Base-by-base conservation (phyloP, 2,888 invertebrate genomes). In the Pterostichus niger region DNA sequence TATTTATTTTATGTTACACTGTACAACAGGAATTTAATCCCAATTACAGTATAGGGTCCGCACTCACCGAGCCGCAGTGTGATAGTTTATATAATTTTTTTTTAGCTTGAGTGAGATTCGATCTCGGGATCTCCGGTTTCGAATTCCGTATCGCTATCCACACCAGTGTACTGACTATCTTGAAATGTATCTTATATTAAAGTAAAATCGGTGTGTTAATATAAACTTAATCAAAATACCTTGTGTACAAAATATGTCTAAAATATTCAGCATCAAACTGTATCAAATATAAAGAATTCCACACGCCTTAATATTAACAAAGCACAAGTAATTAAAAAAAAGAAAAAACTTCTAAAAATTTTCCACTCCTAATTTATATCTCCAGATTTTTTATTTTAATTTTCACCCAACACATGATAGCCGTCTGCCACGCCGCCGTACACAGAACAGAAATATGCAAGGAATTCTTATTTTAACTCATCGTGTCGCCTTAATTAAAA, bases 381-480 rank as follows among this genome's bases (percentile, higher is more conserved):
- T 75, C 82, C 75, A 61, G 82, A 82, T 75, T 75, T 82, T 82
- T 82, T 56, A 59, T 82, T 82, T 73, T 82, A 82, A 75, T 82
- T 82, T 75, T 59, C 75, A 71, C 73, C 10, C 73, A 73, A 82
- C 59, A 82, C 46, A 82, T 49, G 61, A 24, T 24, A 46, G 49
- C 59, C 35, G 73, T 44, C 73, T 73, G 13, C 54, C n/a, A n/a
- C 24, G 10, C 11, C 10, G 49, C 46, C 24, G 59, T 75, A 71
- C 40, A 61, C 82, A 82, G 64, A 15, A 77, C 68, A 77, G 77
- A 83, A 83, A 77, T 77, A 83, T 77, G 76, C 83, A 77, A 83
- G 83, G 83, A 83, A 83, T 83, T 83, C 83, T 83, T 83, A 83
- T 83, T 83, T 83, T 83, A 82, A 77, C 83, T 83, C 83, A 83